Conservation (phyloP, 2,888 invertebrate species). For the Cyrtodaria siliqua region DNA sequence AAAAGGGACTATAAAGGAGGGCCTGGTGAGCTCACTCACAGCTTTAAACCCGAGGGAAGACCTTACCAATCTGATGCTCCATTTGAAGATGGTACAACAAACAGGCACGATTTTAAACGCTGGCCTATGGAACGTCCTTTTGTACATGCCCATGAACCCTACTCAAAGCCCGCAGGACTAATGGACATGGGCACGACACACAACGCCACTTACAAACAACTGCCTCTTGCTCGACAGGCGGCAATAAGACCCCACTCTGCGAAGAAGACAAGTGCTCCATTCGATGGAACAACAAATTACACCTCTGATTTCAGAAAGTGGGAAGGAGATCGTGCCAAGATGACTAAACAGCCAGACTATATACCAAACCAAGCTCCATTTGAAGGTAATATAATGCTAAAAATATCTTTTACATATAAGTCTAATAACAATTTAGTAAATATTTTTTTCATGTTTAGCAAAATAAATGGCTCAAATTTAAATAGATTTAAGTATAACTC, state of each 20-base stretch:
- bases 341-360: slow-evolving; percentile 77
- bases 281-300: slow-evolving; percentile 83
- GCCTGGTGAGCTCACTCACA: slow-evolving; percentile 70
- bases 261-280: slow-evolving; percentile 71
- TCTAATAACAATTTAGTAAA: too few relatives aligned
- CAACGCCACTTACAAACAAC: slow-evolving; percentile 76
- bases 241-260: slow-evolving; percentile 74
- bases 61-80: slow-evolving; percentile 83
- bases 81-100: slow-evolving; percentile 84
- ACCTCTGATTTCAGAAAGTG: slow-evolving; percentile 79
- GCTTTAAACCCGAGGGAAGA: slow-evolving; percentile 82
- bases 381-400: too few relatives aligned
- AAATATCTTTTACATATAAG: too few relatives aligned
- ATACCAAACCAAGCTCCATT: slow-evolving; percentile 83
- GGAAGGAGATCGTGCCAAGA: slow-evolving; percentile 72
- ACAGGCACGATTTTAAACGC: slow-evolving; percentile 80
- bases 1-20: slow-evolving; percentile 79
- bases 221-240: slow-evolving; percentile 74
- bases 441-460: too few relatives aligned
- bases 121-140: slow-evolving; percentile 79
- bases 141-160: slow-evolving; percentile 78
- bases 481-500: too few relatives aligned
- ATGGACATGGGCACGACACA: slow-evolving; percentile 84
- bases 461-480: too few relatives aligned
- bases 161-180: slow-evolving; percentile 81